Evolutionary conservation across 2,888 invertebrate genomes (phyloP).

Genomic region (Chalcis sispes): DNA sequence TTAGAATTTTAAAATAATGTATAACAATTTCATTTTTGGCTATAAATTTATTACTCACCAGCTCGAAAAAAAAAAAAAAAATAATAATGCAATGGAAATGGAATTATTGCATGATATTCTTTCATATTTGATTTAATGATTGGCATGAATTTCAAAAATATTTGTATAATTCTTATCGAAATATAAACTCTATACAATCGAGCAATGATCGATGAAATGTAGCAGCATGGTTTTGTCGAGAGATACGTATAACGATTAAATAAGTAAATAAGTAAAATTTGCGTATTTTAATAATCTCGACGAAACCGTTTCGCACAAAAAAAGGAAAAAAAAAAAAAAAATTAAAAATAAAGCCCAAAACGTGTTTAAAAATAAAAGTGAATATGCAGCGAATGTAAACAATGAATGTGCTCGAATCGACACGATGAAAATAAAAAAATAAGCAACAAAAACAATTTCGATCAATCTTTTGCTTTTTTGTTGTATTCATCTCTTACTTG

Average conservation of each 20-base stretch:
- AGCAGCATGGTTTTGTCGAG: conserved; percentile 36
- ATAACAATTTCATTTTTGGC: conserved; percentile 11
- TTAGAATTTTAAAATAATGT: background rate
- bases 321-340: too few relatives aligned
- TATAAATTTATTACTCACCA: conserved; percentile 29
- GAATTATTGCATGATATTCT: too few relatives aligned
- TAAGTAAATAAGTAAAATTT: conserved; percentile 15
- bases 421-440: background rate
- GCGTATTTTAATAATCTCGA: background rate
- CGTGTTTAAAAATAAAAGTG: conserved; percentile 8
- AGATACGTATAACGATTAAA: background rate
- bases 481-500: conserved; percentile 43
- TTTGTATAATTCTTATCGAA: too few relatives aligned
- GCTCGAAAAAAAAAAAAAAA: conserved; percentile 30
- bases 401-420: background rate
- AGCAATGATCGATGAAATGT: conserved; percentile 30
- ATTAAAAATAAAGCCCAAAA: conserved; percentile 23
- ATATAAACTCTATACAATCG: conserved; percentile 38
- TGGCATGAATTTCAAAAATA: background rate
- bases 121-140: background rate
- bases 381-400: background rate
- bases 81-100: too few relatives aligned
- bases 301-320: conserved; percentile 18
- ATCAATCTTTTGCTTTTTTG: conserved; percentile 19
- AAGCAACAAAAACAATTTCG: conserved; percentile 21